These are phyloP conservation scores for Epizoanthus rinbou DNA, from an alignment of 92 coral and sea anemone species.

Conservation along the genomic window DNA sequence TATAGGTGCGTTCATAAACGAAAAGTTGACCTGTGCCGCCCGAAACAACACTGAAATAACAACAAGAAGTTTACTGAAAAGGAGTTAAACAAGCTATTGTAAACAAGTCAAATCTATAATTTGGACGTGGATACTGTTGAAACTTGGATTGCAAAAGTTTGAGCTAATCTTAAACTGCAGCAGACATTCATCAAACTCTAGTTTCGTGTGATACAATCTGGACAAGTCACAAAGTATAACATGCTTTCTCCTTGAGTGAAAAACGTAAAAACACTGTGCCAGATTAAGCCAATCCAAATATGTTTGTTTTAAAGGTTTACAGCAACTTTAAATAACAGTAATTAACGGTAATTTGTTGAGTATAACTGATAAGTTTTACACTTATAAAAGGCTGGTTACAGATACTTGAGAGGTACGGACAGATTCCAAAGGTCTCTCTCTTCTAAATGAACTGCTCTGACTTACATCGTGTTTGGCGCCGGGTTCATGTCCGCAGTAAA, in stretches of 20 bases:
- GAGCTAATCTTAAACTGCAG: slow-evolving; percentile 9
- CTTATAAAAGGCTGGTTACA: too few relatives aligned
- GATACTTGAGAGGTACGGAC: too few relatives aligned
- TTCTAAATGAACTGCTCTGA: too few relatives aligned
- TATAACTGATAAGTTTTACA: background rate
- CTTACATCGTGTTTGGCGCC: too few relatives aligned
- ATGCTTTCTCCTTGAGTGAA: slow-evolving; percentile 1
- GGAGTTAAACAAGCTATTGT: slow-evolving; percentile 12
- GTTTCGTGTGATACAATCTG: slow-evolving; percentile 23
- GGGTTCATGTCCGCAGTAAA: too few relatives aligned
- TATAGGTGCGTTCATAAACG: too few relatives aligned
- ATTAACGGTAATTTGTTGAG: slow-evolving; percentile 34
- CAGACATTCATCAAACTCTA: background rate
- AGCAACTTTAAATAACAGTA: slow-evolving; percentile 3
- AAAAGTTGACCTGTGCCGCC: background rate
- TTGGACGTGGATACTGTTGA: slow-evolving; percentile 17
- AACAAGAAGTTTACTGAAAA: background rate
- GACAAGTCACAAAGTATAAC: slow-evolving; percentile 8
- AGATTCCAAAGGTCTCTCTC: too few relatives aligned
- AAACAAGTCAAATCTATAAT: background rate
- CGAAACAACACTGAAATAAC: background rate
- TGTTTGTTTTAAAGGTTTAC: slow-evolving; percentile 35
- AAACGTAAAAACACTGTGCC: slow-evolving; percentile 13
- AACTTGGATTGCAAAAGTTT: background rate
- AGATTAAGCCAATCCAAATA: slow-evolving; percentile 20